Conservation (phyloP, 1,140 invertebrate species). For the Macrobrachium rosenbergii region DNA sequence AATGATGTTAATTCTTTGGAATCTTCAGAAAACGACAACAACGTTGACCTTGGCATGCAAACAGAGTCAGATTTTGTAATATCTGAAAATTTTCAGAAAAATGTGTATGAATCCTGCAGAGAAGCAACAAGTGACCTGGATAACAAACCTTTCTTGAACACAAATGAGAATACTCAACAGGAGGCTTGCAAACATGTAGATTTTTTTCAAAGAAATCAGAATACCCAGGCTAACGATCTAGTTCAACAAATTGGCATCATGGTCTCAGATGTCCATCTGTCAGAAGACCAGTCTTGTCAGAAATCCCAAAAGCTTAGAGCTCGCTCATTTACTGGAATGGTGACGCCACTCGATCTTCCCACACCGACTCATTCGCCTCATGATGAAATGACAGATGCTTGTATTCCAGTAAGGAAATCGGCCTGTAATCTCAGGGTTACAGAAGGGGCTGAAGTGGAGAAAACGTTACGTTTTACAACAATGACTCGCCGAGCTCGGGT, state of each 20-base stretch:
- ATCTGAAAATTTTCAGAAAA: too few relatives aligned
- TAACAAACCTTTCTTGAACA: too few relatives aligned
- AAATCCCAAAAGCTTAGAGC: constrained; percentile 23
- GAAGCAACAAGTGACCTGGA: too few relatives aligned
- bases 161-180: too few relatives aligned
- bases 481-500: constrained; percentile 18
- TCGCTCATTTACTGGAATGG: constrained; percentile 46
- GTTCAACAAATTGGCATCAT: not conserved
- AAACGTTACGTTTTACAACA: not conserved
- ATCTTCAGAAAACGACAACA: too few relatives aligned
- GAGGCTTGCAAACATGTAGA: too few relatives aligned
- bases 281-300: not conserved
- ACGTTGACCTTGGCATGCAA: too few relatives aligned
- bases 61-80: too few relatives aligned
- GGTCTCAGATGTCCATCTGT: not conserved
- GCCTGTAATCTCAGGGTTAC: constrained; percentile 23
- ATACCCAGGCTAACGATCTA: too few relatives aligned
- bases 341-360: constrained; percentile 14
- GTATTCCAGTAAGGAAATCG: not conserved
- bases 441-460: not conserved
- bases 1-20: too few relatives aligned
- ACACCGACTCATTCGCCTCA: not conserved
- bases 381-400: constrained; percentile 5
- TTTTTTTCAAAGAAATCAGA: too few relatives aligned
- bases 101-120: too few relatives aligned